Evolutionary conservation across 2,888 invertebrate genomes (phyloP).

Genomic region (Crepidodera aurea): DNA sequence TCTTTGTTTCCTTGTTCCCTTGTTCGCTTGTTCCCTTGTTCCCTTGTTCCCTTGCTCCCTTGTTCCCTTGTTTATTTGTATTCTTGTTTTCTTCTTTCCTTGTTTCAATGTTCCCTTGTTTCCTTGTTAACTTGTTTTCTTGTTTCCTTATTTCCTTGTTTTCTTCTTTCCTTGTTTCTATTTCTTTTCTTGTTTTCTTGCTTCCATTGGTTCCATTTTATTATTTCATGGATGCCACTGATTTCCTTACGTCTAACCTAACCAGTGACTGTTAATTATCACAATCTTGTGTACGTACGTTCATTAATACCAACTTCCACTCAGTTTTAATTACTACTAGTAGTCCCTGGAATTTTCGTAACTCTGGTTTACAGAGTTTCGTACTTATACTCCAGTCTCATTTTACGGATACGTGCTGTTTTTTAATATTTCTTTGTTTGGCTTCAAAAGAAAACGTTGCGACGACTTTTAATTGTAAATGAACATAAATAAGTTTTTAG

Average conservation of each 20-base stretch:
- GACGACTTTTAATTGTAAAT: background rate
- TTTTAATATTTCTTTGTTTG: background rate
- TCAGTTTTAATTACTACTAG: background rate
- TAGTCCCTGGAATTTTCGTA: background rate
- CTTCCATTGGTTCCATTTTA: no score
- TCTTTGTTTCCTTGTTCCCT: no score
- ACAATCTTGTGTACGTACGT: background rate
- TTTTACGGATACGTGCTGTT: background rate
- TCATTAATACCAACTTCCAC: conserved; percentile 16
- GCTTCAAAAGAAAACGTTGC: background rate
- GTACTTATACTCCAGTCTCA: background rate
- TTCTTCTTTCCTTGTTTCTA: no score
- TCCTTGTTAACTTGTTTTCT: no score
- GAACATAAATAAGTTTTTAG: no score
- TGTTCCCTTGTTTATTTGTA: no score
- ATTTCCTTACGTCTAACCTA: background rate
- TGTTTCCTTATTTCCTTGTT: no score
- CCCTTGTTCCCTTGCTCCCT: no score
- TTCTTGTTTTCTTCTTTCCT: no score
- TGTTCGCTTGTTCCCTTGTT: no score
- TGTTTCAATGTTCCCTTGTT: no score
- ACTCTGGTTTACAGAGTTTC: conserved; percentile 8
- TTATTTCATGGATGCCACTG: background rate
- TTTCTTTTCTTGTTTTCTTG: no score
- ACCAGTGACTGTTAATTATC: conserved; percentile 12